These are phyloP conservation scores for Acanthosepion esculentum DNA, from an alignment of 2,888 invertebrate species.

Conservation along the genomic window DNA sequence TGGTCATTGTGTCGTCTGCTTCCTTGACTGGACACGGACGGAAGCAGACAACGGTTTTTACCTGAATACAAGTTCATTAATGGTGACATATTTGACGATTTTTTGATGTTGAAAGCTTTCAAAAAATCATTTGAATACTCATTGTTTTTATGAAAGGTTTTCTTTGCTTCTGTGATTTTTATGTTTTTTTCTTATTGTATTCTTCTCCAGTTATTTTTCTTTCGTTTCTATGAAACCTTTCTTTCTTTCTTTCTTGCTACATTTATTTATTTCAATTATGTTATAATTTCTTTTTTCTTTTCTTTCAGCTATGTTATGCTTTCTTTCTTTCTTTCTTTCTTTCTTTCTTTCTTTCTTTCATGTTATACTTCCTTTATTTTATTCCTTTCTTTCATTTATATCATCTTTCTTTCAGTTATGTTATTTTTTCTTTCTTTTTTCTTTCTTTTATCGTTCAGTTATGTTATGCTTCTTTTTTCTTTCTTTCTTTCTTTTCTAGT, in stretches of 20 bases:
- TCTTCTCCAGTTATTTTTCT: background rate
- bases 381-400: no score
- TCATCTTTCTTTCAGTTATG: no score
- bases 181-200: background rate
- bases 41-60: background rate
- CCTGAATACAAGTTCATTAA: background rate
- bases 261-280: no score
- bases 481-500: no score
- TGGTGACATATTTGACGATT: background rate
- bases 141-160: background rate
- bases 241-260: background rate
- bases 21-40: background rate
- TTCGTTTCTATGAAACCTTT: background rate
- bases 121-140: background rate
- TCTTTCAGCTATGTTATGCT: no score
- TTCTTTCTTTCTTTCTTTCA: no score
- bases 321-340: no score
- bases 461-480: no score
- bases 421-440: no score
- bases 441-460: no score
- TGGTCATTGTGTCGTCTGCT: background rate
- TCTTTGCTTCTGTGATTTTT: background rate
- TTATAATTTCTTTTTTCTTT: no score
- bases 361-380: no score
- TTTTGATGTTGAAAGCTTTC: background rate